phyloP scores from a whole-genome alignment of 2,113 vertebrate species.

The Coptodon rendalli region DNA sequence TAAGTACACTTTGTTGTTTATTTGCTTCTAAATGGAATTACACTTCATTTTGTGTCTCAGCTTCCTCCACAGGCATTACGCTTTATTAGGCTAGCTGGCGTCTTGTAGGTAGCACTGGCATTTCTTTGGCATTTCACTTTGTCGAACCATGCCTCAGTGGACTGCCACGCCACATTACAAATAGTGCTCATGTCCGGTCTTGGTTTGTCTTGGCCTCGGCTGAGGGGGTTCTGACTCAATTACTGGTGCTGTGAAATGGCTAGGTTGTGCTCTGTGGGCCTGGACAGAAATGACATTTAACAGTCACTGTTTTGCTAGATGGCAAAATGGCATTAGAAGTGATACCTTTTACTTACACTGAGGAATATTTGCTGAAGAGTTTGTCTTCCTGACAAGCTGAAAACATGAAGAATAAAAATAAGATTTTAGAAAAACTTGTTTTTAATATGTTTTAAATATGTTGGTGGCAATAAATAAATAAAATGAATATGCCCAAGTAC shows the following conservation, averaged over 20 bases:
- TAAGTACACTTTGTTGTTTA: not conserved
- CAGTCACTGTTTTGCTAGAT: not conserved
- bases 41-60: not conserved
- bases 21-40: conserved; percentile 4
- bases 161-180: not conserved
- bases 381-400: not conserved
- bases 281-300: not conserved
- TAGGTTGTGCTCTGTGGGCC: not conserved
- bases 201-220: conserved; percentile 39
- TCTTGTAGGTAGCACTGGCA: not conserved
- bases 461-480: not conserved
- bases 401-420: not conserved
- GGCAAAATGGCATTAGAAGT: not conserved
- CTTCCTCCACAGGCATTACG: not conserved
- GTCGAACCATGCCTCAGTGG: not conserved
- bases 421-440: not conserved
- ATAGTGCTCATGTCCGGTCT: conserved; percentile 9
- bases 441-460: not conserved
- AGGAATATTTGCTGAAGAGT: not conserved
- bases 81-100: conserved; percentile 8
- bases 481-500: not conserved
- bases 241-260: not conserved
- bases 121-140: conserved; percentile 6
- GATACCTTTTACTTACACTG: not conserved
- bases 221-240: not conserved